phyloP scores from a whole-genome alignment of 2,888 invertebrate species.

The Pandemis corylana region DNA sequence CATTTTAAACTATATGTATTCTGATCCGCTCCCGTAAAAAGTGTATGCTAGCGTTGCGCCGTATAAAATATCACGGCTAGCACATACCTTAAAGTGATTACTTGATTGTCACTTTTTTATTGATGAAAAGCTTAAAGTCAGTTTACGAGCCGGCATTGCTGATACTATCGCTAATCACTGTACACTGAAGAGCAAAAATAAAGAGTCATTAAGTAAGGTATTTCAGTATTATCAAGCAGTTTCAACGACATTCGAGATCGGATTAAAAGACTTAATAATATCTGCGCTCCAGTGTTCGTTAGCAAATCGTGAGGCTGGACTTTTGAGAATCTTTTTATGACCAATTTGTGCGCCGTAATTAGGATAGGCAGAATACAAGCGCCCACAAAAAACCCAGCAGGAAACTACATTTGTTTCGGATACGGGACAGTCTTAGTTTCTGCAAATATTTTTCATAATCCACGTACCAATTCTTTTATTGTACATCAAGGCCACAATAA shows the following conservation, averaged over 20 bases:
- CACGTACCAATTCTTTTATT: neutral
- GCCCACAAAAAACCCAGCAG: too few relatives aligned
- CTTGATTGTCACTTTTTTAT: slow-evolving; percentile 30
- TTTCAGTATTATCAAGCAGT: neutral
- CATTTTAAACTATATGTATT: too few relatives aligned
- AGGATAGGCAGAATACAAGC: too few relatives aligned
- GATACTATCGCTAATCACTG: neutral
- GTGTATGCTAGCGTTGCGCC: slow-evolving; percentile 11
- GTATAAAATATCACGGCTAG: slow-evolving; percentile 1
- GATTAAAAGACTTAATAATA: too few relatives aligned
- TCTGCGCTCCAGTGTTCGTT: too few relatives aligned
- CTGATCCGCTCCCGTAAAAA: too few relatives aligned
- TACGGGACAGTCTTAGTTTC: neutral
- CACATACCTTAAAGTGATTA: slow-evolving; percentile 25
- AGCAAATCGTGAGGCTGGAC: too few relatives aligned
- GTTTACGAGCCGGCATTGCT: slow-evolving; percentile 7
- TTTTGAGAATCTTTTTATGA: too few relatives aligned
- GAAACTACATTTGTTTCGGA: too few relatives aligned
- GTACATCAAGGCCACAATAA: neutral
- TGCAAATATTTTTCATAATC: neutral
- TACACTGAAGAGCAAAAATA: too few relatives aligned
- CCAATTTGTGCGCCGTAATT: too few relatives aligned
- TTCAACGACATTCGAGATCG: neutral
- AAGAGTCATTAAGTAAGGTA: neutral
- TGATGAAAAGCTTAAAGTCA: slow-evolving; percentile 14